Conservation (phyloP, 2,113 vertebrate genomes). For the Danionella cerebrum region DNA sequence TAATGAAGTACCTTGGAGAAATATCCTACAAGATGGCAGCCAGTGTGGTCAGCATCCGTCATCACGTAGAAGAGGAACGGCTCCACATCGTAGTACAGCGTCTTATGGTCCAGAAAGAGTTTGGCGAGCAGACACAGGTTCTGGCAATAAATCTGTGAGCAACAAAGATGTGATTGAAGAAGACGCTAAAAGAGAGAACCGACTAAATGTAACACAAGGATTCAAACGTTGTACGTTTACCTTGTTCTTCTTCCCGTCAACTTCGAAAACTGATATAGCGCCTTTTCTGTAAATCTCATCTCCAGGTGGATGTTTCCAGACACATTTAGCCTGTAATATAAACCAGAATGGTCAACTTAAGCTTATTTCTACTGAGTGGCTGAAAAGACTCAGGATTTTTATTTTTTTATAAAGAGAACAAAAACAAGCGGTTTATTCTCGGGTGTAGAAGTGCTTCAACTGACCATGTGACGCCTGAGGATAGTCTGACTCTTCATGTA, state of each 20-base stretch:
- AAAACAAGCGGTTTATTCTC: no score
- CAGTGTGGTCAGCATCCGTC: slow-evolving; percentile 84
- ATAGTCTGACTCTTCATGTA: slow-evolving; percentile 99
- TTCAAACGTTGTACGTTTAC: no score
- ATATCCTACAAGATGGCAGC: slow-evolving; percentile 84
- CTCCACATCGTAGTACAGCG: slow-evolving; percentile 82
- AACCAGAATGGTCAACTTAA: no score
- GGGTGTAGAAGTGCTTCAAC: neutral
- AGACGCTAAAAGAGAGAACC: no score
- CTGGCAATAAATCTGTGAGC: slow-evolving; percentile 81
- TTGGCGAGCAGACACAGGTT: slow-evolving; percentile 86
- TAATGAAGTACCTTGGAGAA: slow-evolving; percentile 76
- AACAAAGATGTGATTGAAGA: neutral
- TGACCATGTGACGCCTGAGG: slow-evolving; percentile 84
- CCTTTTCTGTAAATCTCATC: slow-evolving; percentile 95
- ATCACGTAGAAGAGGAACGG: slow-evolving; percentile 90
- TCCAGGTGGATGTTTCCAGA: slow-evolving; percentile 93
- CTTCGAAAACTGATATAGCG: slow-evolving; percentile 94
- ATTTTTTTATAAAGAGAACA: no score
- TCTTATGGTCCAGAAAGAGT: slow-evolving; percentile 87
- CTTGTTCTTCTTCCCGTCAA: slow-evolving; percentile 97
- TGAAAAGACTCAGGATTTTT: no score
- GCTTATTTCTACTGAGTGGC: no score
- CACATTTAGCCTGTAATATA: slow-evolving; percentile 81
- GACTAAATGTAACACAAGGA: no score